Evolutionary conservation across 37 sponge, comb jelly and placozoan species (phyloP).

Genomic region (Theonella swinhoei): DNA sequence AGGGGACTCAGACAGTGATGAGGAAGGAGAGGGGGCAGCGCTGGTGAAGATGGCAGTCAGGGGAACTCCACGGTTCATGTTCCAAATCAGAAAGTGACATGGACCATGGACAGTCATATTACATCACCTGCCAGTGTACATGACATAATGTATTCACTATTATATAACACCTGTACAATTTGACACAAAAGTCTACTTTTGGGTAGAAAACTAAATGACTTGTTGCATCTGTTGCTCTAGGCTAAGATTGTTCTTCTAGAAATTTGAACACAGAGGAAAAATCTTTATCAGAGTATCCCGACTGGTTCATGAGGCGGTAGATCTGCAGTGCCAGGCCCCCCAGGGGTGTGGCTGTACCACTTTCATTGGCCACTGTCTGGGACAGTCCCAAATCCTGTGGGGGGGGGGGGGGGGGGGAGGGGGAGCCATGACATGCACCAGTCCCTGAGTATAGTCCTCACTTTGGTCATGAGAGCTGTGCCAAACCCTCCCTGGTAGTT

Average conservation of each 20-base stretch:
- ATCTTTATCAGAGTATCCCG: constrained; percentile 79
- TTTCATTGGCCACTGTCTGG: constrained; percentile 60
- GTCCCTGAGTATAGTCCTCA: too few relatives aligned
- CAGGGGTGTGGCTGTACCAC: constrained; percentile 67
- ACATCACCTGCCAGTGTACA: too few relatives aligned
- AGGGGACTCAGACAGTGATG: constrained; percentile 29
- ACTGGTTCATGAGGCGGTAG: constrained; percentile 78
- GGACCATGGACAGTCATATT: too few relatives aligned
- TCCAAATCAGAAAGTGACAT: background rate
- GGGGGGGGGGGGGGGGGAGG: background rate
- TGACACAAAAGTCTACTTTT: too few relatives aligned
- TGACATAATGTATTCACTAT: too few relatives aligned
- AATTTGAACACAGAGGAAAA: constrained; percentile 89
- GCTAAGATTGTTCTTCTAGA: constrained; percentile 63
- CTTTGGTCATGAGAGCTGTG: constrained; percentile 81
- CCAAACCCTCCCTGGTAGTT: constrained; percentile 97
- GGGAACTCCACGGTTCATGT: background rate
- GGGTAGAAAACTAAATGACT: too few relatives aligned
- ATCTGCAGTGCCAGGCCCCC: constrained; percentile 83
- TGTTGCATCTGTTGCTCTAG: too few relatives aligned
- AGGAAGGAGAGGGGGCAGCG: background rate
- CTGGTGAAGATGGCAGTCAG: background rate
- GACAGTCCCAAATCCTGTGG: constrained; percentile 89
- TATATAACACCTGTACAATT: too few relatives aligned
- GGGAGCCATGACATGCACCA: too few relatives aligned